Evolutionary conservation across 1,140 invertebrate species (phyloP).

Genomic region (Anadara kagoshimensis): DNA sequence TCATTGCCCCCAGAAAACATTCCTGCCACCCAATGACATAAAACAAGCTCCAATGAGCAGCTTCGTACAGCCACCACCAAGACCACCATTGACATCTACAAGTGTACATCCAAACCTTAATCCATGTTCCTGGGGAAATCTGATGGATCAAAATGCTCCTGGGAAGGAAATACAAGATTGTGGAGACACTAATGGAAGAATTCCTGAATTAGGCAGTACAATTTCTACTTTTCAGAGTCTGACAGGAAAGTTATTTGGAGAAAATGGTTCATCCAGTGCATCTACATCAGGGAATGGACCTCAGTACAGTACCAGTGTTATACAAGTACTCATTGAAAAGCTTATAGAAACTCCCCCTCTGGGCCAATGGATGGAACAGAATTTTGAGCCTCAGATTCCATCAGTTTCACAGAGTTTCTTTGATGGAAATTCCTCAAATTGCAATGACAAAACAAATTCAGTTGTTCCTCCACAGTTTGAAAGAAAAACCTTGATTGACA

Average conservation of each 20-base stretch:
- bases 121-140: neutral
- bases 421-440: too few species aligned
- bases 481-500: too few species aligned
- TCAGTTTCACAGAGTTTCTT: too few species aligned
- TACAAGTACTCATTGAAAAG: slow-evolving; percentile 50
- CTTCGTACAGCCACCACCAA: neutral
- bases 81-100: neutral
- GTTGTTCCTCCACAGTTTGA: too few species aligned
- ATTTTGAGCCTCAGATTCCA: too few species aligned
- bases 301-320: slow-evolving; percentile 47
- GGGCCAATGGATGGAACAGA: too few species aligned
- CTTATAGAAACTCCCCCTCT: slow-evolving; percentile 24
- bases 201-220: neutral
- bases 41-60: neutral
- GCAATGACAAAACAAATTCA: too few species aligned
- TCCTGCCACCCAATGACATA: neutral
- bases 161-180: neutral
- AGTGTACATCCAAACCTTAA: neutral
- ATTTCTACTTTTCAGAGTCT: neutral
- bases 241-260: neutral
- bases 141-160: too few species aligned
- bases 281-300: neutral
- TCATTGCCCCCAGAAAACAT: neutral
- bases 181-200: neutral
- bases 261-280: neutral